These are phyloP conservation scores for Rhodeus uyekii DNA, from an alignment of 2,797 vertebrate species.

Conservation along the genomic window DNA sequence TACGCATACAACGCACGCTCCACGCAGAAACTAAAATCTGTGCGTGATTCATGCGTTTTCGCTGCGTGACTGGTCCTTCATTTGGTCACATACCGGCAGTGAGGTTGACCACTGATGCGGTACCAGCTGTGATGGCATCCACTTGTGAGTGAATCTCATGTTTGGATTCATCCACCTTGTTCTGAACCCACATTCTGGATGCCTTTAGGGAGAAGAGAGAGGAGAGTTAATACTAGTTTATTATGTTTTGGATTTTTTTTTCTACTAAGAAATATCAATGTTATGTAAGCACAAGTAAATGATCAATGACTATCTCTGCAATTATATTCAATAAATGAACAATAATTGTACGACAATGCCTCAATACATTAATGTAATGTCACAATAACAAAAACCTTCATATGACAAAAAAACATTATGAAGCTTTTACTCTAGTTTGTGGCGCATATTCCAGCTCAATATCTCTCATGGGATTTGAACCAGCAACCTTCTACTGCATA, in stretches of 20 bases:
- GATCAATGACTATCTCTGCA: background rate
- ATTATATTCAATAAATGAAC: slow-evolving; percentile 8
- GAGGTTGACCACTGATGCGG: slow-evolving; percentile 98
- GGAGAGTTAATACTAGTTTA: slow-evolving; percentile 21
- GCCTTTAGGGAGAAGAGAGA: slow-evolving; percentile 78
- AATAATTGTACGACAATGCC: background rate
- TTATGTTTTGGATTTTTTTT: slow-evolving; percentile 49
- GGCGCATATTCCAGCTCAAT: background rate
- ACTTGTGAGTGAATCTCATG: slow-evolving; percentile 99
- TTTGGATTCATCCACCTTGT: slow-evolving; percentile 99
- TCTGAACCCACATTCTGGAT: slow-evolving; percentile 98
- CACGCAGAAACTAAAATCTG: too few relatives aligned
- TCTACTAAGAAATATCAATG: background rate
- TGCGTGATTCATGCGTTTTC: too few relatives aligned
- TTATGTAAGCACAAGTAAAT: slow-evolving; percentile 39
- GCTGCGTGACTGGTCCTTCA: too few relatives aligned
- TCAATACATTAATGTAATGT: background rate
- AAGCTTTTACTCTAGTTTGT: slow-evolving; percentile 12
- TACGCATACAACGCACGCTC: too few relatives aligned
- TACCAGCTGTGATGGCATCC: slow-evolving; percentile 97
- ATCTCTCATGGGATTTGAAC: slow-evolving; percentile 18
- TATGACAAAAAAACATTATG: slow-evolving; percentile 3
- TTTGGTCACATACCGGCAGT: slow-evolving; percentile 87
- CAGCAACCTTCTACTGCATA: background rate
- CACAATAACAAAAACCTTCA: background rate